These are phyloP conservation scores for Phalacrocorax aristotelis DNA, from an alignment of 2,113 vertebrate genomes.

Conservation along the genomic window DNA sequence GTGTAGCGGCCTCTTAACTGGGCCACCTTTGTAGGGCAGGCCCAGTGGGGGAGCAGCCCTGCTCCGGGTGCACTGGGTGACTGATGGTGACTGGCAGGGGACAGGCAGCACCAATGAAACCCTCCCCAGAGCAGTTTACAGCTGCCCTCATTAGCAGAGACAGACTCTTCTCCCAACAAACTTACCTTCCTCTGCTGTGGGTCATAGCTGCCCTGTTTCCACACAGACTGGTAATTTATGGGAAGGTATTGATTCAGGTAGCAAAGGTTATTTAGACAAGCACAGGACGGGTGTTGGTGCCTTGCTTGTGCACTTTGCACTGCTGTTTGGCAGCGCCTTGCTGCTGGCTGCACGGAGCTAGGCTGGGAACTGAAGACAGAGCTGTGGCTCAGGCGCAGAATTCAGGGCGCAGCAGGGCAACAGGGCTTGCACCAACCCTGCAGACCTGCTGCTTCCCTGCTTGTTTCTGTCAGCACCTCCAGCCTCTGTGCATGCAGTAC, in stretches of 20 bases:
- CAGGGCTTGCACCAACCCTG: fast-evolving
- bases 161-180: background rate
- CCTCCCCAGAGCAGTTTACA: background rate
- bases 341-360: fast-evolving
- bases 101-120: background rate
- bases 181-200: background rate
- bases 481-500: background rate
- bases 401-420: background rate
- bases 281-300: background rate
- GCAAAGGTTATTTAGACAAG: slow-evolving; percentile 36
- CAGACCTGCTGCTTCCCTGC: background rate
- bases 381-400: background rate
- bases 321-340: background rate
- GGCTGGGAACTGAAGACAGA: background rate
- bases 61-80: background rate
- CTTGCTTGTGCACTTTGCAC: background rate
- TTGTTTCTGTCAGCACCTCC: background rate
- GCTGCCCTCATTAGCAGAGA: background rate
- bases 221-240: background rate
- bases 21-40: slow-evolving; percentile 33
- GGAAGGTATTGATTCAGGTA: background rate
- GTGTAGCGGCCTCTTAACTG: slow-evolving; percentile 9
- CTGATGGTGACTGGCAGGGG: background rate
- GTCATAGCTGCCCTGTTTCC: background rate
- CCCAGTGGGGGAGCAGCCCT: background rate